These are phyloP conservation scores for Ephestia elutella DNA, from an alignment of 1,140 invertebrate genomes.

Conservation along the genomic window DNA sequence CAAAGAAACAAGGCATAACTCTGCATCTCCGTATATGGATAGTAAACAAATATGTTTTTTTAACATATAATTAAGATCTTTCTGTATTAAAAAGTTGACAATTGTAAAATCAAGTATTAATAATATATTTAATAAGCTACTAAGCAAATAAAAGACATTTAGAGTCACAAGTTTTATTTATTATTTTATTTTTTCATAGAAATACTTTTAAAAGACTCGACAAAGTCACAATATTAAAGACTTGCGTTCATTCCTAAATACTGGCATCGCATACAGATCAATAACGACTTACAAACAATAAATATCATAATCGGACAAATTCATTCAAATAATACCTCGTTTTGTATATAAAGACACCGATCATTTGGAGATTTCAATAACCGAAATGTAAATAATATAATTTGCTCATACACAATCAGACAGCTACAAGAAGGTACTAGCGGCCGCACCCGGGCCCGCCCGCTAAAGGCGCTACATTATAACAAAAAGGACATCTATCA, in stretches of 20 bases:
- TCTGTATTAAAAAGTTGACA: too few species aligned
- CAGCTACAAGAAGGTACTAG: not conserved
- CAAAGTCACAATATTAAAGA: conserved; percentile 69
- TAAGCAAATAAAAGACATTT: conserved; percentile 45
- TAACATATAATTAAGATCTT: too few species aligned
- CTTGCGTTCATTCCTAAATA: conserved; percentile 62
- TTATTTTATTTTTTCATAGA: conserved; percentile 67
- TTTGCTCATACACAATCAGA: not conserved
- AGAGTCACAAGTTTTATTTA: conserved; percentile 60
- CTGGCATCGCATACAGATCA: conserved; percentile 55
- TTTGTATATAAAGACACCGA: conserved; percentile 23
- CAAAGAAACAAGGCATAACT: too few species aligned
- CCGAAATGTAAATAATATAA: conserved; percentile 5
- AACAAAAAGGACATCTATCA: conserved; percentile 69
- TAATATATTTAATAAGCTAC: not conserved
- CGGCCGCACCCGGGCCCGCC: not conserved
- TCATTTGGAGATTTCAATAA: conserved; percentile 13
- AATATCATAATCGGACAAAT: conserved; percentile 66
- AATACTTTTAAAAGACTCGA: conserved; percentile 71
- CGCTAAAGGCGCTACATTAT: conserved; percentile 23
- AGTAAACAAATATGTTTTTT: too few species aligned
- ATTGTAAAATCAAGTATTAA: too few species aligned
- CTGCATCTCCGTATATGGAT: too few species aligned
- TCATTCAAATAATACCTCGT: conserved; percentile 63
- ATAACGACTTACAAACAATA: conserved; percentile 68